Evolutionary conservation across 1,140 invertebrate genomes (phyloP), one percentile per base, ranked within the genome.

Genomic region (Matsumurasca onukii): DNA sequence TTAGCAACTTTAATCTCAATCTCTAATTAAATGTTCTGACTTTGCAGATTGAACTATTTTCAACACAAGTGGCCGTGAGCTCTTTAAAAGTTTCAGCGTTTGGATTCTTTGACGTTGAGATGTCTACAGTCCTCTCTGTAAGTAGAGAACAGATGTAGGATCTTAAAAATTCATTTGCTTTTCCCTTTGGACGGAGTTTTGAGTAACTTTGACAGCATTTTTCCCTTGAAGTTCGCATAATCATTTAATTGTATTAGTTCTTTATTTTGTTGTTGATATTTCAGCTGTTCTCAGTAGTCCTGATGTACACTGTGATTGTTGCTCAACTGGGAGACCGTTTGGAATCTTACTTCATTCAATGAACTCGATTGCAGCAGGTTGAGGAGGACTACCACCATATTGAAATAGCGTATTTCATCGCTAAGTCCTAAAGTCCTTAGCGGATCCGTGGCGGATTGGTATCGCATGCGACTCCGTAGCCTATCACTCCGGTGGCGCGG

Each of bases 331-430:
- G 17, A 9, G 49, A 51, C n/a, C n/a, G 49, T 5, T 20, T 51
- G n/a, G n/a, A 51, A 51, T 3, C n/a, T 51, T 51, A 51, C n/a
- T 51, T 51, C 24, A 22, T 51, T 20, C 49, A n/a, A n/a, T n/a
- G n/a, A n/a, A n/a, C n/a, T n/a, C n/a, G n/a, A n/a, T n/a, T n/a
- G n/a, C n/a, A n/a, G n/a, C n/a, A n/a, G n/a, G n/a, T n/a, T n/a
- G n/a, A n/a, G n/a, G n/a, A n/a, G n/a, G n/a, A n/a, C n/a, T n/a
- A n/a, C n/a, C n/a, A n/a, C n/a, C n/a, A n/a, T n/a, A n/a, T n/a
- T n/a, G n/a, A n/a, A n/a, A n/a, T n/a, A n/a, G n/a, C n/a, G n/a
- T n/a, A n/a, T n/a, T n/a, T n/a, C n/a, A n/a, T n/a, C n/a, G n/a
- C n/a, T n/a, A n/a, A n/a, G n/a, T n/a, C n/a, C n/a, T n/a, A n/a